Evolutionary conservation across 2,113 vertebrate species (phyloP).

Genomic region (Perca flavescens): DNA sequence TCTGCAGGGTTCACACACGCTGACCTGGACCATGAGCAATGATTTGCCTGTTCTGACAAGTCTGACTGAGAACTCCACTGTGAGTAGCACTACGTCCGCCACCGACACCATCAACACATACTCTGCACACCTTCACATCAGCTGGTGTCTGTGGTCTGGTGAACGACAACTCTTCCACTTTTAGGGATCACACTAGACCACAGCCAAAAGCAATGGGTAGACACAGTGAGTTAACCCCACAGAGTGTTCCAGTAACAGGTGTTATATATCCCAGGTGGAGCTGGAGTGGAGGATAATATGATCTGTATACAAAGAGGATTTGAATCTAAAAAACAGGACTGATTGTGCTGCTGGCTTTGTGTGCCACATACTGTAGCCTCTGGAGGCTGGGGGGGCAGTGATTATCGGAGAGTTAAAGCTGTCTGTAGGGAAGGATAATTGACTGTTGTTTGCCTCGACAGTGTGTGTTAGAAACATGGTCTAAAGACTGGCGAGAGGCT

Average conservation of each 20-base stretch:
- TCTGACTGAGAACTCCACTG: conserved; percentile 88
- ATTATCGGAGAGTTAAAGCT: conserved; percentile 41
- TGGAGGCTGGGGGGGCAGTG: conserved; percentile 15
- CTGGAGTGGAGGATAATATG: neutral
- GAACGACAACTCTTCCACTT: neutral
- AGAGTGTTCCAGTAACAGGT: conserved; percentile 2
- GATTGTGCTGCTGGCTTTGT: conserved; percentile 10
- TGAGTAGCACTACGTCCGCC: conserved; percentile 77
- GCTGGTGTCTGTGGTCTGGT: neutral
- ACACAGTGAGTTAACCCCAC: neutral
- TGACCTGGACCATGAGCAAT: conserved; percentile 92
- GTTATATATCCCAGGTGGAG: conserved; percentile 10
- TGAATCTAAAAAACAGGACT: conserved; percentile 18
- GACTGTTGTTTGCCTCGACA: conserved; percentile 7
- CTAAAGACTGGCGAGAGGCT: conserved; percentile 17
- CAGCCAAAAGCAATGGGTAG: neutral
- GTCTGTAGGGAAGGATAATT: conserved; percentile 5
- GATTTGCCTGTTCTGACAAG: conserved; percentile 90
- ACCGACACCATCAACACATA: conserved; percentile 11
- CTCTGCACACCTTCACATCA: conserved; percentile 2
- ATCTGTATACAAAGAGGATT: conserved; percentile 36
- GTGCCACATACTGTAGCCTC: conserved; percentile 4
- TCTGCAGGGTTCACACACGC: conserved; percentile 77
- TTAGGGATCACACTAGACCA: neutral
- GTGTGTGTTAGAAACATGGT: conserved; percentile 48